Evolutionary conservation across 2,797 vertebrate genomes (phyloP), one percentile per base, ranked within the genome.

Genomic region (Florisuga fusca): DNA sequence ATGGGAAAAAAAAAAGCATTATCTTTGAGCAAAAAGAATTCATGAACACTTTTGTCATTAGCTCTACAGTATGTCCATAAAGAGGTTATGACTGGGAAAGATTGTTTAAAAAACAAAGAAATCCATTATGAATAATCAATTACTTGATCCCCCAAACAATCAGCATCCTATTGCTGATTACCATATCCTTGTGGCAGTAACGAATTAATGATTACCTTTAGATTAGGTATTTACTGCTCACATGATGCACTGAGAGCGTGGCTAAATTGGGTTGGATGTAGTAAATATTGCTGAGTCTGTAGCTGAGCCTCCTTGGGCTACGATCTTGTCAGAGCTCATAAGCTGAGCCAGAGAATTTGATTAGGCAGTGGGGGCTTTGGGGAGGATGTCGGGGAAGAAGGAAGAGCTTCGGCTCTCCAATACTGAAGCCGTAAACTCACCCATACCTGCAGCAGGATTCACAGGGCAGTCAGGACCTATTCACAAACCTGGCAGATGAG

Each of bases 251-350:
- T 0, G 3, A 62, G 79, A 83, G 84, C 69, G 2, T 11, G 11
- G 89, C 87, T 93, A 92, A 96, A 94, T 96, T 95, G 92, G 84
- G 82, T 25, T 85, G 92, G 91, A 88, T 89, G 91, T 10, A 94
- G 94, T 31, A 55, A 94, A 84, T 87, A 96, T 86, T 95, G 96
- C 96, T 95, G 95, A 97, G 94, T 92, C 92, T 95, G 96, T 95
- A 77, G 89, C 87, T 82, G n/a, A 88, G 91, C 89, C 94, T 97
- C 91, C 94, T 96, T 97, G 94, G 94, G 91, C 92, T 94, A 84
- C 19, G 29, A 84, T 91, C 94, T 85, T 96, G 96, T 95, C 96
- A 94, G 92, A 91, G 89, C 94, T 96, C 94, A 91, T 96, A 95
- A 96, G 89, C 82, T 64, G 83, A 93, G 89, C 61, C 76, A 59